Base-by-base conservation (phyloP, 2,113 vertebrate genomes). In the Sinocyclocheilus maitianheensis region DNA sequence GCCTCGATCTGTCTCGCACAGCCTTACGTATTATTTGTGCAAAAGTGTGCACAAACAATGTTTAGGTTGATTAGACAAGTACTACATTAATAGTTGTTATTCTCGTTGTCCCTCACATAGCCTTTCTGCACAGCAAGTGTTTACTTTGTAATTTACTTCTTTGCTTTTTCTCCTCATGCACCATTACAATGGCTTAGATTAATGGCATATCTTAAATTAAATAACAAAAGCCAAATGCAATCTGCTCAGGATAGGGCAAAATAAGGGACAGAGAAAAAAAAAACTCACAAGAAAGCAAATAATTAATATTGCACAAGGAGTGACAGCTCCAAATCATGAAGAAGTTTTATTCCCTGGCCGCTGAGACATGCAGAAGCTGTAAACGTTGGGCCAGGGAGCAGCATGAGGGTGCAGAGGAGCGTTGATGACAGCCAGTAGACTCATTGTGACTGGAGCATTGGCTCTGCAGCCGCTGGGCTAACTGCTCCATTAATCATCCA, bases 401-500 rank as follows among this genome's bases (percentile, higher is more conserved):
- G 75, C 67, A 58, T 69, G 10, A 69, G 81, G 24, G 83, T 43
- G 51, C 65, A 34, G 63, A 82, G 20, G 63, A 72, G 58, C 67
- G 24, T 34, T 69, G 82, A 86, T 89, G 88, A 88, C 16, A 77
- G 86, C 89, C 84, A 71, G 76, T 77, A 58, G 72, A 88, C 77
- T 86, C 72, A 82, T 62, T 81, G 86, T 85, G 87, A 88, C 83
- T 86, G 83, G 86, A 88, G 86, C 79, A 2, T 60, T 58, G 79
- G 77, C 76, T 67, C 86, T 85, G 83, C 60, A 72, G 88, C 84
- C 83, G 34, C 82, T 82, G 48, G 83, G 53, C 83, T 88, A 90
- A 89, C 87, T 87, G 90, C 83, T 80, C 83, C 87, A 90, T 90
- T 89, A 89, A 90, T 90, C 90, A 90, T 88, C 87, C 85, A 84